These are phyloP conservation scores for Orthosia incerta DNA, from an alignment of 2,888 invertebrate genomes.

Conservation along the genomic window DNA sequence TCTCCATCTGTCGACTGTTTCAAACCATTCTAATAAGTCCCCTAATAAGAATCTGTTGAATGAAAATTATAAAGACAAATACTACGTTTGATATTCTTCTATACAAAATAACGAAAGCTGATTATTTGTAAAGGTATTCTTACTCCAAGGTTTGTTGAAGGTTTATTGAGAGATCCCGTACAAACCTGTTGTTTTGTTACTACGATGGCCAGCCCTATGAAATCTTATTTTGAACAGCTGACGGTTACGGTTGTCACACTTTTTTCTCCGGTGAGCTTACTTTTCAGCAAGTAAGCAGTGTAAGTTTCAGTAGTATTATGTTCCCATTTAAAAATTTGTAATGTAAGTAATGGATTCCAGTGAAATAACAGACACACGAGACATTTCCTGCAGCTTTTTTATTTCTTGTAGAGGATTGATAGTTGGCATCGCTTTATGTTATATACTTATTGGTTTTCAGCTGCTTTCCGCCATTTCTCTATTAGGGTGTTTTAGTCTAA, in stretches of 20 bases:
- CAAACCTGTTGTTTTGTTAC: not conserved
- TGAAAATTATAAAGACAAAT: not conserved
- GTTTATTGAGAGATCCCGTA: not conserved
- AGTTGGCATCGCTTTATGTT: no score
- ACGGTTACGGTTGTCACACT: not conserved
- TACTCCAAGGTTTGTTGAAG: not conserved
- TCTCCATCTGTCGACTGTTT: constrained; percentile 40
- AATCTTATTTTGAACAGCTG: not conserved
- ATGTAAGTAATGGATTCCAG: no score
- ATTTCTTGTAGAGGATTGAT: no score
- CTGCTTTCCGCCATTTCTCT: no score
- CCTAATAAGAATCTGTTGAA: not conserved
- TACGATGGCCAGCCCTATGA: not conserved
- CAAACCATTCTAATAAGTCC: not conserved
- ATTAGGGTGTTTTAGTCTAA: no score
- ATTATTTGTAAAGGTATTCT: not conserved
- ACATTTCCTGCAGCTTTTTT: no score
- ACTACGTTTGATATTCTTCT: not conserved
- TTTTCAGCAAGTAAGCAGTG: not conserved
- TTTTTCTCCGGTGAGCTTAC: not conserved
- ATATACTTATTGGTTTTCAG: no score
- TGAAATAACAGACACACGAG: no score
- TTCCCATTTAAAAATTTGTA: not conserved
- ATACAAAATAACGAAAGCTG: not conserved
- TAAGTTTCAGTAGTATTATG: not conserved